phyloP scores from a whole-genome alignment of 2,113 vertebrate genomes.

The Gymnogyps californianus region DNA sequence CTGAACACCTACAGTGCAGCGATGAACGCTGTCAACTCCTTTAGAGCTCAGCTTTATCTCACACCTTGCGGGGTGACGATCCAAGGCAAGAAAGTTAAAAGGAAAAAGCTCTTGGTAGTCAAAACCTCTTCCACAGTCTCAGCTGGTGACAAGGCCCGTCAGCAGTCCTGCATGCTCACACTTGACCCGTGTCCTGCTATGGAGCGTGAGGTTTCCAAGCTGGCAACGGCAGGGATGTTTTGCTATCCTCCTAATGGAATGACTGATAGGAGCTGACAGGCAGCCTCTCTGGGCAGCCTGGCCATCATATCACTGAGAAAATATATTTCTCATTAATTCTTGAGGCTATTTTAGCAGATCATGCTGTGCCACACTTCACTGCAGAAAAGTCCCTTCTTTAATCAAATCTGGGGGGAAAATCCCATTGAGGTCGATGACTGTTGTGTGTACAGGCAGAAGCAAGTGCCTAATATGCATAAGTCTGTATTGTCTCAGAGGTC shows the following conservation, averaged over 20 bases:
- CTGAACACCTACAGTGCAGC: background rate
- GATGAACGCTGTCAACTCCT: background rate
- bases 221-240: background rate
- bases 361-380: background rate
- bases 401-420: background rate
- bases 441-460: background rate
- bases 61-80: background rate
- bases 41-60: background rate
- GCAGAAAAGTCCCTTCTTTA: background rate
- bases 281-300: background rate
- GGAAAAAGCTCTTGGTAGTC: constrained; percentile 4
- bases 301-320: background rate
- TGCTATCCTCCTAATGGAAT: background rate
- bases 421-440: background rate
- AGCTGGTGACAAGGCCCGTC: background rate
- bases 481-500: background rate
- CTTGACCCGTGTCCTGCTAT: background rate
- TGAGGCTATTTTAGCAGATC: background rate
- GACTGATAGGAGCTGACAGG: constrained; percentile 48
- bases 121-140: background rate
- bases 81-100: constrained; percentile 15
- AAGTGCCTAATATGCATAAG: background rate
- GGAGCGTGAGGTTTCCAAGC: background rate
- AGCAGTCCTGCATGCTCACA: background rate
- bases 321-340: constrained; percentile 1